These are phyloP conservation scores for Ciconia stormi DNA, from an alignment of 2,113 vertebrate genomes.

Conservation along the genomic window DNA sequence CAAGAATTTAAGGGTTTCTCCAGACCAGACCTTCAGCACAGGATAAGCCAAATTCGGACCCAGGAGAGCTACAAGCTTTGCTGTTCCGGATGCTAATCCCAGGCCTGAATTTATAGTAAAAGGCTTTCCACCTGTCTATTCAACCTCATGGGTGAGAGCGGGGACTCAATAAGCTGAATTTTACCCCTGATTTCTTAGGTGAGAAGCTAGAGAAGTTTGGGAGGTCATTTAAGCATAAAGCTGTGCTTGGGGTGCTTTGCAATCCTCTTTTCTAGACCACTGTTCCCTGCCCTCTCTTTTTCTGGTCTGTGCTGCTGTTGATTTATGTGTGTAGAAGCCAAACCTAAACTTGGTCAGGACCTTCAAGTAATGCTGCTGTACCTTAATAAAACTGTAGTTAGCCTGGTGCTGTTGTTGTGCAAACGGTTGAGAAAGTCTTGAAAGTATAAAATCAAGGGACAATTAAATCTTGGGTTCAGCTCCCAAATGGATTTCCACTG, in stretches of 20 bases:
- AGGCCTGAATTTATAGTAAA: not conserved
- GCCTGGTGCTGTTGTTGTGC: not conserved
- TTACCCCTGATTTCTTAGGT: not conserved
- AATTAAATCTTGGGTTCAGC: constrained; percentile 53
- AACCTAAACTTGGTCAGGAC: not conserved
- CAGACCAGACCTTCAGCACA: not conserved
- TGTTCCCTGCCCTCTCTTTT: not conserved
- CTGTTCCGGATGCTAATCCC: not conserved
- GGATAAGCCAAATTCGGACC: not conserved
- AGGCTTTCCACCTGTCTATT: not conserved
- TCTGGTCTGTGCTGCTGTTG: not conserved
- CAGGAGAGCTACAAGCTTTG: not conserved
- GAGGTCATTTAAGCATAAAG: not conserved
- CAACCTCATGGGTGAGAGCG: not conserved
- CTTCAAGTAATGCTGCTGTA: not conserved
- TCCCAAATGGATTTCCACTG: constrained; percentile 21
- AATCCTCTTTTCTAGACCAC: not conserved
- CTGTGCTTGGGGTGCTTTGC: not conserved
- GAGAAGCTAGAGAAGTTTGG: not conserved
- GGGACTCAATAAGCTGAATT: not conserved
- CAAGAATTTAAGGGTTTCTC: not conserved
- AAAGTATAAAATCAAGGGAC: constrained; percentile 46
- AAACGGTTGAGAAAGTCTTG: not conserved
- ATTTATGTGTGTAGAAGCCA: not conserved
- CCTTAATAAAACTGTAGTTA: not conserved